Base-by-base conservation (phyloP, 2,113 vertebrate species). In the Brachyistius frenatus region DNA sequence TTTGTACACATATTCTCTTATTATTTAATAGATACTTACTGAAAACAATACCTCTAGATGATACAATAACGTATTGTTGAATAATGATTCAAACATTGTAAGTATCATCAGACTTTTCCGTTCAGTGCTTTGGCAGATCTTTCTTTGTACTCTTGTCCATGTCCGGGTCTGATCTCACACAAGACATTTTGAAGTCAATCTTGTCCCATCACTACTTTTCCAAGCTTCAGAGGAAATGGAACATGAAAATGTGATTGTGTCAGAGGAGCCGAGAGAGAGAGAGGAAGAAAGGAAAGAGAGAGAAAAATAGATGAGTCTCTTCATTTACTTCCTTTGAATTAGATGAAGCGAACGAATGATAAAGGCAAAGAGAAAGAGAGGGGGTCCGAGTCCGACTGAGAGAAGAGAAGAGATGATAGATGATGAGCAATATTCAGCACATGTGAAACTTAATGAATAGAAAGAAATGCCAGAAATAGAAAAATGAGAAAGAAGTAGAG, bases 391-490 rank as follows among this genome's bases (percentile, higher is more conserved):
- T 32, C 44, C 64, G 81, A 85, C 36, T 8, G 52, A 33, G 72
- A 32, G 66, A 52, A n/a, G 49, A 55, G 15, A 62, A 23, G 36
- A 39, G 69, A 66, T 75, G 82, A 84, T 68, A 61, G 61, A 89
- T 83, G 73, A 75, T 58, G 85, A 81, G 83, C 57, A 79, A 56
- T 33, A 71, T 39, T 58, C 64, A 58, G 79, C 53, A 23, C 77
- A 80, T 47, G 61, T 9, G 10, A 76, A 65, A 74, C 71, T 86
- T 85, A 89, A 91, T 84, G 80, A 89, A 89, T 69, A 67, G 72
- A 85, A 63, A 76, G 81, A 89, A 87, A 75, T 1, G 73, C 79
- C 85, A 81, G 68, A 85, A 90, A 90, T 84, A 89, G 87, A 89
- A 76, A 83, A 85, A 75, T 23, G 55, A 46, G 35, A 50, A 82